A percentile compares a stretch with the other conserved stretches of the same genome.
Conservation (phyloP, 2,113 vertebrate genomes). For the Cacatua alba region DNA sequence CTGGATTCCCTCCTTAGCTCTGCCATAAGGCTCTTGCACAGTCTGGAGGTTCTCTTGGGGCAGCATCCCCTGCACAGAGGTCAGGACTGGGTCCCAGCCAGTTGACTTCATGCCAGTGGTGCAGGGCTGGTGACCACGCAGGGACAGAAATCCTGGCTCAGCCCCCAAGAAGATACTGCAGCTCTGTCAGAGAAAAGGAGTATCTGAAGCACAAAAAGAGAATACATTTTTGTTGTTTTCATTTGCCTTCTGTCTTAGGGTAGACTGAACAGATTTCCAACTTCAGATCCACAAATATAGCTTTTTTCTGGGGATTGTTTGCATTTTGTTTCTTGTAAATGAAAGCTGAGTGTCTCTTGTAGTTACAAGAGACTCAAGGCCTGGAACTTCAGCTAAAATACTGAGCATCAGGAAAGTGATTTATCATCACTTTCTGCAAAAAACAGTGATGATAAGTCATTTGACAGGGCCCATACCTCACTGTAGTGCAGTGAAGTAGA, state of each 20-base stretch:
- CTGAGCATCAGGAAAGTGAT: neutral
- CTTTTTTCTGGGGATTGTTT: conserved; percentile 48
- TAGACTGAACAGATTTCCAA: conserved; percentile 59
- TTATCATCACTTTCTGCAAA: neutral
- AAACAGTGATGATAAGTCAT: neutral
- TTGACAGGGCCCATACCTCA: neutral
- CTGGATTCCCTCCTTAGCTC: neutral
- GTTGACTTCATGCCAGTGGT: neutral
- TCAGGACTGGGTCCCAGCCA: neutral
- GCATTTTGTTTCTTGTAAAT: conserved; percentile 60
- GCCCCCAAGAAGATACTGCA: neutral
- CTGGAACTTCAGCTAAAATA: neutral
- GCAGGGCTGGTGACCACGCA: neutral
- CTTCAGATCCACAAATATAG: conserved; percentile 34
- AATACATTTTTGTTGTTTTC: conserved; percentile 43
- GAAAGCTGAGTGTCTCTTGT: conserved; percentile 32
- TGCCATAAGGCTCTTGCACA: neutral
- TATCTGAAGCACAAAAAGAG: neutral
- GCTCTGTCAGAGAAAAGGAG: neutral
- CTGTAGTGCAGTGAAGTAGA: neutral
- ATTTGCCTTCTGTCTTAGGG: conserved; percentile 52
- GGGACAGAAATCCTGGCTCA: neutral
- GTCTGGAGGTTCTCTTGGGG: neutral
- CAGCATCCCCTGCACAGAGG: neutral
- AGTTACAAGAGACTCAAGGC: neutral